These are phyloP conservation scores for Campaea margaritaria DNA, from an alignment of 2,888 invertebrate genomes.

Conservation along the genomic window DNA sequence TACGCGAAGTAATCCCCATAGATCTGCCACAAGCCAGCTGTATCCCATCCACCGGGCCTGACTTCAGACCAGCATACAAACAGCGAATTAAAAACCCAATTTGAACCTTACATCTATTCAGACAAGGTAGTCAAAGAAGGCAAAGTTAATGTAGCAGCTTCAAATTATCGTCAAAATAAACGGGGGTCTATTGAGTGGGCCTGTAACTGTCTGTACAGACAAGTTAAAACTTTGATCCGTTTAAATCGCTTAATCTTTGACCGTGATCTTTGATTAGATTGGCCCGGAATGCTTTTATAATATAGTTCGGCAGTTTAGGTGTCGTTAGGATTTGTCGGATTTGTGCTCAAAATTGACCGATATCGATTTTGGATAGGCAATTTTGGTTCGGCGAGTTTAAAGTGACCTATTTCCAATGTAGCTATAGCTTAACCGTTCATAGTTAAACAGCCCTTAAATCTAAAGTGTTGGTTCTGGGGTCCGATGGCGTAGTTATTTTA, in stretches of 20 bases:
- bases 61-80: slow-evolving; percentile 33
- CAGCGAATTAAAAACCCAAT: slow-evolving; percentile 6
- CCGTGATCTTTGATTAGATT: slow-evolving; percentile 46
- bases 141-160: slow-evolving; percentile 21
- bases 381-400: slow-evolving; percentile 8
- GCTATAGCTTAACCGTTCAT: not conserved
- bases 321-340: slow-evolving; percentile 22
- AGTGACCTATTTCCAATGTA: slow-evolving; percentile 5
- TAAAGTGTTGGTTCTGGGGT: too few relatives aligned
- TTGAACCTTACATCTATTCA: slow-evolving; percentile 13
- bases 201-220: slow-evolving; percentile 39
- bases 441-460: not conserved
- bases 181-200: slow-evolving; percentile 36
- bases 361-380: slow-evolving; percentile 14
- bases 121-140: slow-evolving; percentile 20
- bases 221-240: slow-evolving; percentile 55
- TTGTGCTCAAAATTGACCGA: slow-evolving; percentile 9
- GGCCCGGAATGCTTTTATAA: slow-evolving; percentile 30
- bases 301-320: slow-evolving; percentile 31
- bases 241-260: slow-evolving; percentile 48
- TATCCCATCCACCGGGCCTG: slow-evolving; percentile 48
- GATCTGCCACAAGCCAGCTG: slow-evolving; percentile 56
- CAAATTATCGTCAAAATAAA: slow-evolving; percentile 46
- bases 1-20: slow-evolving; percentile 54
- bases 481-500: too few relatives aligned